Evolutionary conservation across 2,888 invertebrate genomes (phyloP).

Genomic region (Julus scanicus): DNA sequence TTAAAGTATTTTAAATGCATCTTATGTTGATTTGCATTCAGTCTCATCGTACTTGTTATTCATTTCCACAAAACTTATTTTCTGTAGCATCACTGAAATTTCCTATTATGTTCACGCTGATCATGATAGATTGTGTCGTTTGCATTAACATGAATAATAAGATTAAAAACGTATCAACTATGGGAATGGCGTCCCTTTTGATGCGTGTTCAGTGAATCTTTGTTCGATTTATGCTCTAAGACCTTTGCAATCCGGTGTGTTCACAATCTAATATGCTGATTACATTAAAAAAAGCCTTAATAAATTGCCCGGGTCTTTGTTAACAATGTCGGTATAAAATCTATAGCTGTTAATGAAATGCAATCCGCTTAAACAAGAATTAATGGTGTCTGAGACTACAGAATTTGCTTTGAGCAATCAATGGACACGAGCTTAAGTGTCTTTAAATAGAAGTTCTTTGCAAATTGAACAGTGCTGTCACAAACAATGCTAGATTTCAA

Average conservation of each 20-base stretch:
- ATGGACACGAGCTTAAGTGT: neutral
- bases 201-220: neutral
- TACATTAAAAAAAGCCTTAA: neutral
- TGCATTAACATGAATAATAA: constrained; percentile 6
- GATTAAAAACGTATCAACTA: constrained; percentile 1
- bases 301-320: neutral
- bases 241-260: neutral
- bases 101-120: neutral
- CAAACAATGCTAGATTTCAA: neutral
- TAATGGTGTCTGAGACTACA: constrained; percentile 28
- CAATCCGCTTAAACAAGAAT: neutral
- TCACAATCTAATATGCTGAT: constrained; percentile 13
- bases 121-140: neutral
- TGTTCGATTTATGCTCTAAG: neutral
- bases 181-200: neutral
- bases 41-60: neutral
- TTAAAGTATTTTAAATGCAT: too few species aligned
- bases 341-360: constrained; percentile 17
- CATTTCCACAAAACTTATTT: neutral
- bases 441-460: neutral
- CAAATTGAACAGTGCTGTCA: neutral
- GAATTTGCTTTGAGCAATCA: neutral
- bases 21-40: too few species aligned
- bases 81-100: neutral
- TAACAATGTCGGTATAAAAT: neutral